Base-by-base conservation (phyloP, 1,140 invertebrate species). In the Anastatus disparis region DNA sequence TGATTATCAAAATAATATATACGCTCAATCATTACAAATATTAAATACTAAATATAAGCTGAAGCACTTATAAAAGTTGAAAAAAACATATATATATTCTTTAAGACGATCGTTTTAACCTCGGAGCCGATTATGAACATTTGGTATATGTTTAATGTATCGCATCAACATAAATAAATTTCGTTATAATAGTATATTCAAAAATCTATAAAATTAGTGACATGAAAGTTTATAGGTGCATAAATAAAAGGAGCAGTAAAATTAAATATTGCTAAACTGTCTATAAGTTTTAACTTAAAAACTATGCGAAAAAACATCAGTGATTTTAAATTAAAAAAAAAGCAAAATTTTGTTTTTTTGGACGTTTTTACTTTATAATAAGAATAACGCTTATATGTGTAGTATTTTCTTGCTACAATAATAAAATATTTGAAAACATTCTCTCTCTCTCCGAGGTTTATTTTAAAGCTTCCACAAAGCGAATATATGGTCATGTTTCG, bases 201-300 rank as follows among this genome's bases (percentile, higher is more conserved):
- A 42, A 50, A 52, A 69, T 61, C 20, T 61, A 69, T 69, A 69
- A 69, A 69, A 61, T 69, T 50, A 69, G 66, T 38, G 66, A 52
- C 24, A 40, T 26, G 4, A 22, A 17, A 27, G 55, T 69, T 69
- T 69, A 69, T 52, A 29, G 66, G 31, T 22, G 3, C 26, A 35
- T 69, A 69, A 69, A 69, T 69, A 61, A 29, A 26, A 13, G 8
- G 31, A 35, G 66, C 10, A 52, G 55, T 61, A 69, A 52, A 61
- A 52, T 69, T 69, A 61, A 69, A 59, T 52, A 61, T 61, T 56
- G 44, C 56, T 53, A 59, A 68, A 42, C 55, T 53, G 55, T 52
- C 55, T 61, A 42, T 69, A 52, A 29, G 22, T 52, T 35, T 22
- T 20, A 9, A 6, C 8, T 26, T 27, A 17, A 52, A 69, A 69